Evolutionary conservation across 2,113 vertebrate genomes (phyloP), one percentile per base, ranked within the genome.

Genomic region (Ciconia stormi): DNA sequence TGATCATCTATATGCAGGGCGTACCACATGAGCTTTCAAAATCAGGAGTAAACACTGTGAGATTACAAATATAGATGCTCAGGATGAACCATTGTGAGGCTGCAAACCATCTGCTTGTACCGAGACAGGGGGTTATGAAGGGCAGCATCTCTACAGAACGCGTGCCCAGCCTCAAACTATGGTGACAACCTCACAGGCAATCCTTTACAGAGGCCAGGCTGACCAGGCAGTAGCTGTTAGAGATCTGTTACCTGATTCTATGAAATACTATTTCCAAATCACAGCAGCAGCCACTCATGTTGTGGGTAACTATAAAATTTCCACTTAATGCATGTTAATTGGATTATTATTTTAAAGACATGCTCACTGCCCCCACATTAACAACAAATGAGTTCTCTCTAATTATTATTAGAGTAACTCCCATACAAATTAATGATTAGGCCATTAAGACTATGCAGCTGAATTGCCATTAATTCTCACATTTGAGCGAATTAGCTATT

Each of bases 341-440:
- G 82, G 82, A 94, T 96, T 97, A 96, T 94, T 97, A 94, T 89
- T 97, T 96, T 95, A 74, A 84, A 94, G 89, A 93, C 87, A 72
- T 84, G 77, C 49, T 96, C 53, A 21, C 62, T 78, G n/a, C 53
- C 58, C 89, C 50, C 65, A 79, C 26, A 85, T 94, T 94, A 94
- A 87, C 89, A 95, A 95, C 77, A 94, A 95, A 92, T 78, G 66
- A 90, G 40, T 58, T 87, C 69, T 73, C 65, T 92, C 83, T 85
- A 93, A 97, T 92, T 76, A 89, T 89, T 93, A 94, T 96, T 94
- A 93, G 53, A 97, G 62, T 95, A 94, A 85, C 89, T 97, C 66
- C 70, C 73, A 79, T 72, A 86, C 81, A 91, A 95, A 93, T 91
- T 94, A 91, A 89, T 82, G 70, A 89, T 94, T 82, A 97, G 83